Evolutionary conservation across 2,113 vertebrate species (phyloP).

Genomic region (Tachuris rubrigastra): DNA sequence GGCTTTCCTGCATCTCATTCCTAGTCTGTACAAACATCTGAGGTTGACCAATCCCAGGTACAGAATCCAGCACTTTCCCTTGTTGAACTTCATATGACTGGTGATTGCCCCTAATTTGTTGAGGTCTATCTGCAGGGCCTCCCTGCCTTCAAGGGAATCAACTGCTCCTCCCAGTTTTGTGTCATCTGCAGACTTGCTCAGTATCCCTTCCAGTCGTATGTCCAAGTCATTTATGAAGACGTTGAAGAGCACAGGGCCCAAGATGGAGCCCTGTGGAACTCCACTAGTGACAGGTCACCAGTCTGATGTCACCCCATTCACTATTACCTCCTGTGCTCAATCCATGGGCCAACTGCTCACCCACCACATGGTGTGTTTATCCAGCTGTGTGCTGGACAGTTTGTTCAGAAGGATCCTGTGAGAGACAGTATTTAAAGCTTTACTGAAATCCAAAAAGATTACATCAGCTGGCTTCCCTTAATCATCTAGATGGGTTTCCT

Average conservation of each 20-base stretch:
- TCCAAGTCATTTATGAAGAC: not conserved
- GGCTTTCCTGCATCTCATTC: not conserved
- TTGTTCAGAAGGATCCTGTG: not conserved
- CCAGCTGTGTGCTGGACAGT: not conserved
- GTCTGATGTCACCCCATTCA: not conserved
- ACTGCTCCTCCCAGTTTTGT: not conserved
- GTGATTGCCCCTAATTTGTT: not conserved
- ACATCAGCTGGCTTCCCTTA: not conserved
- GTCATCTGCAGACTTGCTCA: not conserved
- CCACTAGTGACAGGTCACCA: not conserved
- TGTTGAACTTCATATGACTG: not conserved
- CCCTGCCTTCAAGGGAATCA: not conserved
- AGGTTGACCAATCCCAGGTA: not conserved
- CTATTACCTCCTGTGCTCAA: not conserved
- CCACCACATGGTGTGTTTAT: not conserved
- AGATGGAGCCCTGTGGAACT: not conserved
- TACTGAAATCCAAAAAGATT: not conserved
- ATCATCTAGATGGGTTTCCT: not conserved
- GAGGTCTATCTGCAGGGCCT: not conserved
- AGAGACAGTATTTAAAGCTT: not conserved
- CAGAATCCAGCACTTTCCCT: not conserved
- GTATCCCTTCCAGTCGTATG: not conserved
- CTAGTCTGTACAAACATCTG: not conserved
- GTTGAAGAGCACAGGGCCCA: not conserved
- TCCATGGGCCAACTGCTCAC: not conserved